Evolutionary conservation across 1,140 invertebrate genomes (phyloP).

Genomic region (Charaxes varanes): DNA sequence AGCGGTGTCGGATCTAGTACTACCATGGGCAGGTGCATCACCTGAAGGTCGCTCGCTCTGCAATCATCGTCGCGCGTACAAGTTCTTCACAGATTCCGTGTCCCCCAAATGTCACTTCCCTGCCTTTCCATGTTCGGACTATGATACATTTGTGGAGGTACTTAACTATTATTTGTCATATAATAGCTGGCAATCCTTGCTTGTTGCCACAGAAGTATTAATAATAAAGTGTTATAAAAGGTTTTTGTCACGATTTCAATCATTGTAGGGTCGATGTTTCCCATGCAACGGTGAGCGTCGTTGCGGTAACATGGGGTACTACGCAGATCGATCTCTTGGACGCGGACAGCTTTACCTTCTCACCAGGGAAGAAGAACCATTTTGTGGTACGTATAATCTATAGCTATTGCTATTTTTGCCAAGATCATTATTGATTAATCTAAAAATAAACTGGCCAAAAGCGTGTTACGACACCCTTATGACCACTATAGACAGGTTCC

Average conservation of each 20-base stretch:
- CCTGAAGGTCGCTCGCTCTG: conserved; percentile 92
- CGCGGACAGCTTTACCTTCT: conserved; percentile 89
- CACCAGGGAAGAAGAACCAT: conserved; percentile 93
- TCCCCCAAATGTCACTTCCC: conserved; percentile 91
- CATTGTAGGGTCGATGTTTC: conserved; percentile 74
- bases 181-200: no score
- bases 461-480: no score
- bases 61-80: conserved; percentile 93
- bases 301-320: conserved; percentile 96
- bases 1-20: conserved; percentile 92
- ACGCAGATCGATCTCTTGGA: conserved; percentile 87
- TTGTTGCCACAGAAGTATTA: no score
- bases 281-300: conserved; percentile 74
- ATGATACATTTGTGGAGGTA: conserved; percentile 88
- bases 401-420: not conserved
- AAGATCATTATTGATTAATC: no score
- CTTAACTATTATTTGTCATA: not conserved
- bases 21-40: conserved; percentile 83
- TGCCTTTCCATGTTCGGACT: conserved; percentile 89
- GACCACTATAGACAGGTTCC: no score
- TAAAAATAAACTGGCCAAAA: no score
- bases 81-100: conserved; percentile 95
- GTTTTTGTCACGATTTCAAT: no score
- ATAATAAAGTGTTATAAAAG: not conserved
- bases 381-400: conserved; percentile 81